Evolutionary conservation across 2,113 vertebrate genomes (phyloP).

Genomic region (Urocolius indicus): DNA sequence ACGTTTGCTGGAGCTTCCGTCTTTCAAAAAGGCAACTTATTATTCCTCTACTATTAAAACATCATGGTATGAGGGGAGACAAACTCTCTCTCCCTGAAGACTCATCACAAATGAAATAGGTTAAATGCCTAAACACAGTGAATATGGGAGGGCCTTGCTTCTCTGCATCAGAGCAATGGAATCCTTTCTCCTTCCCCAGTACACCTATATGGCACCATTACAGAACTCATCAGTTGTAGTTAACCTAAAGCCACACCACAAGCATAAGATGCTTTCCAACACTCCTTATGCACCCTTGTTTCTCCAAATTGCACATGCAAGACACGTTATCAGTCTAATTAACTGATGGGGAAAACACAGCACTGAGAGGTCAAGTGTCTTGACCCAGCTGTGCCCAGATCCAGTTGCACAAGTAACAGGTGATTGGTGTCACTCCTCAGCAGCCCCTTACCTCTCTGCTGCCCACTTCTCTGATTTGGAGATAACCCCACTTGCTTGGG

Average conservation of each 20-base stretch:
- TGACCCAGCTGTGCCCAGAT: neutral
- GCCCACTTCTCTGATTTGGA: neutral
- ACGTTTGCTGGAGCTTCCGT: neutral
- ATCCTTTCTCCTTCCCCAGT: neutral
- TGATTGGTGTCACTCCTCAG: neutral
- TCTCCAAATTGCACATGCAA: neutral
- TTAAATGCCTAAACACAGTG: rapidly evolving
- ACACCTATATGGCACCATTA: rapidly evolving
- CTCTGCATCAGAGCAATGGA: neutral
- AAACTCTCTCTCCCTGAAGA: neutral
- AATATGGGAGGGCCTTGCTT: rapidly evolving
- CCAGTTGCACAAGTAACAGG: neutral
- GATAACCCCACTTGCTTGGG: neutral
- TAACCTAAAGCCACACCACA: neutral
- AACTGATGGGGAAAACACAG: neutral
- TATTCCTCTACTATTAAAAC: neutral
- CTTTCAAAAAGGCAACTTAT: neutral
- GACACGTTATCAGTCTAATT: rapidly evolving
- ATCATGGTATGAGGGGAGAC: rapidly evolving
- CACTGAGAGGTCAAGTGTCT: neutral
- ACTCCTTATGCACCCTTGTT: rapidly evolving
- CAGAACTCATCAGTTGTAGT: neutral
- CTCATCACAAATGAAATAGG: neutral
- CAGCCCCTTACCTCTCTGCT: neutral
- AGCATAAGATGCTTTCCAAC: neutral